Conservation (phyloP, 1,140 invertebrate genomes). For the Pogonus chalceus region DNA sequence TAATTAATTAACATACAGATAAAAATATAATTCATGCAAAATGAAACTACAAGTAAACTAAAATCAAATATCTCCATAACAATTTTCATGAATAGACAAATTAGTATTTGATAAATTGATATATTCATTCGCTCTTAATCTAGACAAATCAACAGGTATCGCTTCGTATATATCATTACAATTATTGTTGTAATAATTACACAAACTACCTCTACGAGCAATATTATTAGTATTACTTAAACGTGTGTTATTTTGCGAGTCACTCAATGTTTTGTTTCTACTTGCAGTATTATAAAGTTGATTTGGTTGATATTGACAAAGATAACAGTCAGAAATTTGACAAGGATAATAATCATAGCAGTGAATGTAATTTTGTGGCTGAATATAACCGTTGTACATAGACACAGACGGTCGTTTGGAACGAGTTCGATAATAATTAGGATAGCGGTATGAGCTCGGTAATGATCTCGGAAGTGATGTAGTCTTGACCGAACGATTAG, state of each 20-base stretch:
- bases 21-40: no score
- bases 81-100: not conserved
- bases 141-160: no score
- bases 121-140: not conserved
- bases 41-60: no score
- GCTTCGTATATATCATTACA: no score
- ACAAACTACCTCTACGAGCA: not conserved
- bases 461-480: not conserved
- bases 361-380: not conserved
- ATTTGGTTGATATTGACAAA: not conserved
- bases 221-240: not conserved
- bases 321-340: not conserved
- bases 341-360: not conserved
- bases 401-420: not conserved
- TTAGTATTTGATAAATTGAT: not conserved
- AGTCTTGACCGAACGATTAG: not conserved
- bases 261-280: not conserved
- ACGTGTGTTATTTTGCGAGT: not conserved
- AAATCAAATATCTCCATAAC: not conserved
- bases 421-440: not conserved
- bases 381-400: not conserved
- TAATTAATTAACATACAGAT: no score
- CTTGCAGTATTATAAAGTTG: constrained; percentile 1
- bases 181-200: not conserved
- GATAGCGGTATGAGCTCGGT: not conserved